Conservation (phyloP, 2,113 vertebrate species). For the Colistium nudipinnis region DNA sequence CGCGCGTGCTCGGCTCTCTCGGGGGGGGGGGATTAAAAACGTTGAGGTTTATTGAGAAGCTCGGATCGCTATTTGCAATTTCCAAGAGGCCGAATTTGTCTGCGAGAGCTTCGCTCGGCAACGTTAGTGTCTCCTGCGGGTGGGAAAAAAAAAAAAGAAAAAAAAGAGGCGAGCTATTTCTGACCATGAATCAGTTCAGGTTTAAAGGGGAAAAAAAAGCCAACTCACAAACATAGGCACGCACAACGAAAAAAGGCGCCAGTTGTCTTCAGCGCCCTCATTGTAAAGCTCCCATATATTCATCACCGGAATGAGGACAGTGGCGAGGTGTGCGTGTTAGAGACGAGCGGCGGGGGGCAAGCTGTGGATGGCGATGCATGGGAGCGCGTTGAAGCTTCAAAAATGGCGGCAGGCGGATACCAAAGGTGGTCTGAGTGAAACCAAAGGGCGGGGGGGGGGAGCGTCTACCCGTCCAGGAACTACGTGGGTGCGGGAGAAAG, state of each 20-base stretch:
- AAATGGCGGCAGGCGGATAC: slow-evolving; percentile 15
- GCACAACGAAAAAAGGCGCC: slow-evolving; percentile 24
- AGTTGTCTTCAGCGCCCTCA: neutral
- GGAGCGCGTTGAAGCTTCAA: slow-evolving; percentile 4
- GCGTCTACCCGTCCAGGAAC: neutral
- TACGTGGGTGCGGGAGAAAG: neutral
- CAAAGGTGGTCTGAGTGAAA: neutral
- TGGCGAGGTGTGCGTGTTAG: slow-evolving; percentile 24
- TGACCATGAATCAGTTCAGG: slow-evolving; percentile 13
- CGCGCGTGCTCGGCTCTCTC: slow-evolving; percentile 52
- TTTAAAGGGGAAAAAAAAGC: slow-evolving; percentile 15
- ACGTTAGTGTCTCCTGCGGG: slow-evolving; percentile 39
- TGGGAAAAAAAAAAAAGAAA: too few relatives aligned
- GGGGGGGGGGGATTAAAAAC: too few relatives aligned
- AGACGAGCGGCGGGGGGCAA: neutral
- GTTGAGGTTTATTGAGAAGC: too few relatives aligned
- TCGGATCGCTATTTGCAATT: too few relatives aligned
- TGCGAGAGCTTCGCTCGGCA: slow-evolving; percentile 51
- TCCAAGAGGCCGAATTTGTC: neutral
- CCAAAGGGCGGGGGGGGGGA: too few relatives aligned
- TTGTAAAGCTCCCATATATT: neutral
- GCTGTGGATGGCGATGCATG: slow-evolving; percentile 1
- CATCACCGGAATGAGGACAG: slow-evolving; percentile 8
- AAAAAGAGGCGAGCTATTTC: slow-evolving; percentile 55
- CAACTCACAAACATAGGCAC: slow-evolving; percentile 52